Percentiles rank a stretch among this genome's conserved stretches.
These are phyloP conservation scores for Brachylomia viminalis DNA, from an alignment of 2,888 invertebrate genomes.

Conservation along the genomic window DNA sequence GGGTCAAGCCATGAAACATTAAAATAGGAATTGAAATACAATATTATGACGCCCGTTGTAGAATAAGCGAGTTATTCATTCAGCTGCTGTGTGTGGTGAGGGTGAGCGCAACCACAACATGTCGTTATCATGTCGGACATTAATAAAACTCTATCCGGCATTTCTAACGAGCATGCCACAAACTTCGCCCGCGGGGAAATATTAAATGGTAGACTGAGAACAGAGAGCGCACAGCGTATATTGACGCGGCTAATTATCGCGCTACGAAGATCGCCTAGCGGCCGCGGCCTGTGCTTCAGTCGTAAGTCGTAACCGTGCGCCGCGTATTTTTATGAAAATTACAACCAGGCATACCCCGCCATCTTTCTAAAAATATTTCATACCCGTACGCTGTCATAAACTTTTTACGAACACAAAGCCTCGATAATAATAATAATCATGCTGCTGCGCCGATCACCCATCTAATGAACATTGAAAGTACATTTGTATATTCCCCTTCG, in stretches of 20 bases:
- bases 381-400: slow-evolving; percentile 34
- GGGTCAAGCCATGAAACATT: slow-evolving; percentile 75
- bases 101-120: slow-evolving; percentile 75
- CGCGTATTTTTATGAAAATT: slow-evolving; percentile 39
- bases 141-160: slow-evolving; percentile 83
- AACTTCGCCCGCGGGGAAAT: slow-evolving; percentile 80
- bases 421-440: slow-evolving; percentile 26
- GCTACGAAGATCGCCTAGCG: slow-evolving; percentile 28
- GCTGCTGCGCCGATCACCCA: slow-evolving; percentile 33
- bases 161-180: slow-evolving; percentile 78
- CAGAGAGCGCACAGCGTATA: slow-evolving; percentile 71
- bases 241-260: slow-evolving; percentile 80
- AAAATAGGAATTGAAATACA: slow-evolving; percentile 79
- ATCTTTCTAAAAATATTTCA: slow-evolving; percentile 38
- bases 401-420: slow-evolving; percentile 48
- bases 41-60: slow-evolving; percentile 72
- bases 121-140: slow-evolving; percentile 86
- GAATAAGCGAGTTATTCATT: slow-evolving; percentile 83
- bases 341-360: slow-evolving; percentile 16
- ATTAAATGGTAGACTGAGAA: slow-evolving; percentile 75
- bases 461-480: slow-evolving; percentile 64
- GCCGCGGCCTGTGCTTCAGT: slow-evolving; percentile 2
- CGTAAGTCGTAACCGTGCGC: background rate
- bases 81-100: slow-evolving; percentile 77
- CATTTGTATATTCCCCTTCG: slow-evolving; percentile 62